These are phyloP conservation scores for Galagoides demidoff DNA, from an alignment of 2,797 vertebrate species.

Conservation along the genomic window DNA sequence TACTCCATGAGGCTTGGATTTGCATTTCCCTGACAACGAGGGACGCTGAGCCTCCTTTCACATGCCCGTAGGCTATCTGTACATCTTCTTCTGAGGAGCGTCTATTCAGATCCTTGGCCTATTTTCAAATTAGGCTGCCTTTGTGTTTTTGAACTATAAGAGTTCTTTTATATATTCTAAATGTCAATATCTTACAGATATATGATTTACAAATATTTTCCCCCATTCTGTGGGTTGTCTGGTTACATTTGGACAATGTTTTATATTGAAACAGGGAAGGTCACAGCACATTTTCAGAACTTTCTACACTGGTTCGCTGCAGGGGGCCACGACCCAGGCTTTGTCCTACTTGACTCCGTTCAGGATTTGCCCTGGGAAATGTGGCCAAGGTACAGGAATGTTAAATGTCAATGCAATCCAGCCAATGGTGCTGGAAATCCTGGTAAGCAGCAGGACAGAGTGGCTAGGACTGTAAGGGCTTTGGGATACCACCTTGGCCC, in stretches of 20 bases:
- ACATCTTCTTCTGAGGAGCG: neutral
- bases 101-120: neutral
- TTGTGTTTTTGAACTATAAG: neutral
- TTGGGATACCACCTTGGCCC: too few species aligned
- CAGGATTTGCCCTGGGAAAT: neutral
- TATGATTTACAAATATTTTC: neutral
- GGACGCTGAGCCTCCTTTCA: neutral
- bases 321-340: neutral
- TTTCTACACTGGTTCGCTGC: neutral
- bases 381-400: neutral
- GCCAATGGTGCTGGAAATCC: neutral
- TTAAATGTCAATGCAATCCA: too few species aligned
- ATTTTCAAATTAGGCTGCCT: neutral
- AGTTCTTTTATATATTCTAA: neutral
- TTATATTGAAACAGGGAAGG: neutral
- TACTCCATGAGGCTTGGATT: neutral
- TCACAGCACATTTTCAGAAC: neutral
- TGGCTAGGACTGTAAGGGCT: accelerated
- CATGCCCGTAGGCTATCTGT: neutral
- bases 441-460: neutral
- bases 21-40: neutral
- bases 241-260: neutral
- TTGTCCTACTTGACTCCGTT: too few species aligned
- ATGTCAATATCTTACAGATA: neutral
- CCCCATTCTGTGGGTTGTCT: too few species aligned